Evolutionary conservation across 2,888 invertebrate genomes (phyloP), one percentile per base, ranked within the genome.

Genomic region (Patella ulyssiponensis): DNA sequence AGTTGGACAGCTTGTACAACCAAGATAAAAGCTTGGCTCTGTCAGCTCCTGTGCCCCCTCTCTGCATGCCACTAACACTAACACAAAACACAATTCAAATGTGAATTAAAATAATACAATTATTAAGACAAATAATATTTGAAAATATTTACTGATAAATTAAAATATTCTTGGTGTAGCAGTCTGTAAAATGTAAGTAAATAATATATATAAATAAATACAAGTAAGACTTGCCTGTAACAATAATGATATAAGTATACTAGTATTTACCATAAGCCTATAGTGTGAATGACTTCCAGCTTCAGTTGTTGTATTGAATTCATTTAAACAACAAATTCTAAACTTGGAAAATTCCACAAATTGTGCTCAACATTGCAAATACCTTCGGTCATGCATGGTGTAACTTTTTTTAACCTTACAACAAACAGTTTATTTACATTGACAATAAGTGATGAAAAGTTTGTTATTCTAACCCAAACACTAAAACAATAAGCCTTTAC

Each of bases 381-480:
- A 64, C 64, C 14, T 23, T n/a, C 20, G 20, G 64, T 64, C 64
- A 64, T 64, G 64, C 23, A 64, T 44, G 64, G 11, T 64, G 23
- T 23, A 11, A 64, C 20, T 23, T 23, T 64, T 64, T 64, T 64
- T 64, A 64, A 64, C 64, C 64, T 64, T 23, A 64, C 20, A 64
- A 23, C 23, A 64, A 64, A 64, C 64, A 64, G 23, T 20, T 64
- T 64, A 23, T 64, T 64, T 20, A 64, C 64, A 15, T 23, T 64
- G 64, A 64, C 64, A 64, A 64, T 64, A 64, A 64, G 64, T 64
- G 64, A 64, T 64, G 64, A 64, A 64, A 23, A 64, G 64, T 23
- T 3, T 64, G 64, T 64, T 64, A 23, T 64, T 64, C 14, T 64
- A 64, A 64, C 23, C 64, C 11, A 64, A 64, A 64, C 64, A 20